Evolutionary conservation across 2,113 vertebrate species (phyloP), one percentile per base, ranked within the genome.

Genomic region (Caretta caretta): DNA sequence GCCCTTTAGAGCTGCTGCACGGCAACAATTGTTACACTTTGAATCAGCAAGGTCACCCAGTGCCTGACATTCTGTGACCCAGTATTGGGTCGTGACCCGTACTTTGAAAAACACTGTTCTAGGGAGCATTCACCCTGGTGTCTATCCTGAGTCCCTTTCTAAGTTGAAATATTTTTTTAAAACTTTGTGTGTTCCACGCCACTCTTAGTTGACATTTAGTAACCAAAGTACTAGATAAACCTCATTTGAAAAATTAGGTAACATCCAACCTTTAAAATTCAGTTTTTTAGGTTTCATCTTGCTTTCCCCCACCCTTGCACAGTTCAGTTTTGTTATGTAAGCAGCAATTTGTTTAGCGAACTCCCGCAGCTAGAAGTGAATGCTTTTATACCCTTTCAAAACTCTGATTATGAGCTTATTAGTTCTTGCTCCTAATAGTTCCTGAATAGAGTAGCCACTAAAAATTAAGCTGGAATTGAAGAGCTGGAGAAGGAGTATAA

Each of bases 321-420:
- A 38, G 16, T 72, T 72, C 7, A 16, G 29, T 72, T 92, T 84
- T 62, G 6, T 50, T 83, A 0, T 50, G 92, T 88, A 92, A 90
- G n/a, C 29, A 82, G 56, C 17, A 86, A 5, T 10, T 17, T 82
- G 89, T 83, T 83, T 49, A 87, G 49, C 31, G 27, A 53, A 6
- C 8, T 89, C 80, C 82, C 49, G 76, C 7, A 84, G 8, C 75
- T 79, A 90, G n/a, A 22, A 90, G 46, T 83, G 5, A 8, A 1
- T 56, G 22, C 27, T 86, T 92, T 48, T 50, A 20, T 83, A 27
- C 50, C 90, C 72, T 93, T 92, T 94, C 57, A 90, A 92, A 91
- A 88, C 22, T 10, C 7, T 50, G 46, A 75, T 24, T 81, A 92
- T 13, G 88, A 57, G 87, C 89, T 80, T 53, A 83, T 6, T 89